Evolutionary conservation across 2,797 vertebrate species (phyloP).

Genomic region (Mallotus villosus): DNA sequence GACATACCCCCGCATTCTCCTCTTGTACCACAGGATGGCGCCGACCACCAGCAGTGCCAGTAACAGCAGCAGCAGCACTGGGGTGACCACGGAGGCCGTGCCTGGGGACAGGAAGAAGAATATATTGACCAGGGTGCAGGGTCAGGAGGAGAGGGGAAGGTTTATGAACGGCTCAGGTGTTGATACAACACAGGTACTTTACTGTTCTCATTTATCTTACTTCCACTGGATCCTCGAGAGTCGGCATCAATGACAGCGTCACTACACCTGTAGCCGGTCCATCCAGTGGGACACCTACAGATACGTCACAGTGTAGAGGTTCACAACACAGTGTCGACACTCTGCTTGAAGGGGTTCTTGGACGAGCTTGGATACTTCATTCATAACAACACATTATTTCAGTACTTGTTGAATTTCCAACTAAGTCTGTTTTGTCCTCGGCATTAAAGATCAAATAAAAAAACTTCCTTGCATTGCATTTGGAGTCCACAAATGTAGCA

Average conservation of each 20-base stretch:
- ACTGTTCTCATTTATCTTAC: constrained; percentile 64
- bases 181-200: not conserved
- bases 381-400: not conserved
- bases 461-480: no score
- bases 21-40: constrained; percentile 90
- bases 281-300: constrained; percentile 79
- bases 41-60: constrained; percentile 82
- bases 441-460: no score
- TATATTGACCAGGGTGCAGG: not conserved
- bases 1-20: constrained; percentile 91
- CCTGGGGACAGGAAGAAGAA: constrained; percentile 58
- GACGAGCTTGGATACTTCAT: not conserved
- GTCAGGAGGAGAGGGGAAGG: constrained; percentile 5
- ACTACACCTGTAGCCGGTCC: constrained; percentile 80
- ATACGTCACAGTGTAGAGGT: not conserved
- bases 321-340: not conserved
- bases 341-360: no score
- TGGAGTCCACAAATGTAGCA: no score
- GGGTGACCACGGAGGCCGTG: constrained; percentile 82
- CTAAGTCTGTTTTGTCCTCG: not conserved
- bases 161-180: not conserved
- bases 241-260: constrained; percentile 61
- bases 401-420: no score
- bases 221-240: constrained; percentile 70
- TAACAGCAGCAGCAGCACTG: constrained; percentile 82